These are phyloP conservation scores for Platichthys flesus DNA, from an alignment of 2,113 vertebrate species.

Conservation along the genomic window DNA sequence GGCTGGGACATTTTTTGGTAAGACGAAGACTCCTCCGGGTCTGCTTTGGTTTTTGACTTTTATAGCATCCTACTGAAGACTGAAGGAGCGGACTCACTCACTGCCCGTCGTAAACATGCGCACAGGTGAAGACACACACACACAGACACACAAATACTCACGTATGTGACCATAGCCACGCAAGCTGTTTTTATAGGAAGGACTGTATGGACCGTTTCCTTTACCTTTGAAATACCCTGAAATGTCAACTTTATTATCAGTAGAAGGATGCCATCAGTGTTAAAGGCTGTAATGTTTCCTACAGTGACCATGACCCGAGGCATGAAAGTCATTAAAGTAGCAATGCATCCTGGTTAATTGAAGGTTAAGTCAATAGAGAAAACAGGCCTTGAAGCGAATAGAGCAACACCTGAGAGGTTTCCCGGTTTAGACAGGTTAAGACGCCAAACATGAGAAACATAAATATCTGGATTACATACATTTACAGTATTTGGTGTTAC, in stretches of 20 bases:
- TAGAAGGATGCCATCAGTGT: constrained; percentile 37
- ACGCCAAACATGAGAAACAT: constrained; percentile 32
- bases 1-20: constrained; percentile 67
- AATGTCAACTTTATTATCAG: constrained; percentile 63
- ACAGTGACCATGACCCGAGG: constrained; percentile 61
- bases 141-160: constrained; percentile 2
- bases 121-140: constrained; percentile 29
- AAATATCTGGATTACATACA: constrained; percentile 48
- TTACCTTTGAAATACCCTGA: constrained; percentile 42
- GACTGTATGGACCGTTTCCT: constrained; percentile 43
- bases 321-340: constrained; percentile 57
- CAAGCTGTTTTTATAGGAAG: constrained; percentile 41
- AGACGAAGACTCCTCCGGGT: constrained; percentile 64
- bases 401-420: constrained; percentile 24
- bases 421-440: constrained; percentile 21
- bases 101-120: constrained; percentile 49
- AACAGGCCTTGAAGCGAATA: constrained; percentile 49
- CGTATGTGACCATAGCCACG: background rate
- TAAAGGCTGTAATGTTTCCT: constrained; percentile 51
- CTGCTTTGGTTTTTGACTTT: constrained; percentile 70
- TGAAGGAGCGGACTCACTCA: constrained; percentile 49
- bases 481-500: constrained; percentile 40
- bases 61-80: constrained; percentile 68
- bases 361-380: constrained; percentile 71
- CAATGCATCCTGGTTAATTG: constrained; percentile 61